Conservation (phyloP, 2,888 invertebrate genomes). For the Lasius fuliginosus region DNA sequence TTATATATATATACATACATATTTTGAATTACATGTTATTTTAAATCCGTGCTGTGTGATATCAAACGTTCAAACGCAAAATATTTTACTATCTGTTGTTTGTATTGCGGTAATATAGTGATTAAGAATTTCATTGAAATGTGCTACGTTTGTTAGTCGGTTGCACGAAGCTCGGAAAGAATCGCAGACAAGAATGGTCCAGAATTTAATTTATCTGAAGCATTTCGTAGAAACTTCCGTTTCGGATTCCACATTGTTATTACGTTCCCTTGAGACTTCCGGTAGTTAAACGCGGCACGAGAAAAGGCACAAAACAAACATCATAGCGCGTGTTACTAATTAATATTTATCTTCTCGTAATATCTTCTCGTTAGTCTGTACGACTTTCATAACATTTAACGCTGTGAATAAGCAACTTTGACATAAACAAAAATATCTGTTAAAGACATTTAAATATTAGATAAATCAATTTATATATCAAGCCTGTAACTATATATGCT, state of each 20-base stretch:
- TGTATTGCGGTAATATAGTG: conserved; percentile 25
- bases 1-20: neutral
- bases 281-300: neutral
- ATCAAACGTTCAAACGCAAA: neutral
- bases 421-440: neutral
- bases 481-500: neutral
- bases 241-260: conserved; percentile 42
- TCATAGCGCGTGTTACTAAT: neutral
- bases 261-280: conserved; percentile 12
- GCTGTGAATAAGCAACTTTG: neutral
- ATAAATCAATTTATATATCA: neutral
- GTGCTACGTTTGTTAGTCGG: conserved; percentile 45
- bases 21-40: neutral
- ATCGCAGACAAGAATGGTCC: conserved; percentile 16
- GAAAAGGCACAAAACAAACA: conserved; percentile 8
- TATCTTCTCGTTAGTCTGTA: neutral
- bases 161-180: conserved; percentile 44
- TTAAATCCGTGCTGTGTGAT: neutral
- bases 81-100: conserved; percentile 12
- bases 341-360: conserved; percentile 26
- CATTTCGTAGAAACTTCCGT: conserved; percentile 26
- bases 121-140: conserved; percentile 60
- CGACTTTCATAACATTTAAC: neutral
- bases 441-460: neutral
- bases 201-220: conserved; percentile 53